These are phyloP conservation scores for Chromoteleia sp. DNA, from an alignment of 2,888 invertebrate species.

Conservation along the genomic window DNA sequence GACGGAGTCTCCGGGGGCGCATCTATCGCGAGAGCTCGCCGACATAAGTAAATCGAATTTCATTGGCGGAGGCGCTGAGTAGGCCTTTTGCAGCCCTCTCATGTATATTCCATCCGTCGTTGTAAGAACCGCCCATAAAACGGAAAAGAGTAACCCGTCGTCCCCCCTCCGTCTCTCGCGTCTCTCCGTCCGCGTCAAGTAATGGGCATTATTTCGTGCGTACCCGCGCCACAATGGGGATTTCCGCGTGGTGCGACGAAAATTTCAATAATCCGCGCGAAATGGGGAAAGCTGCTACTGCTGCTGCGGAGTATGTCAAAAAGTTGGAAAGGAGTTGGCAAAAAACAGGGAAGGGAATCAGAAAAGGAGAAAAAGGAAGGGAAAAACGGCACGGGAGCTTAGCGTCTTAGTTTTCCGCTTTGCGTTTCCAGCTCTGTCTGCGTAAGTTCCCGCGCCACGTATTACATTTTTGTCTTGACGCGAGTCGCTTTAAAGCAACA, in stretches of 20 bases:
- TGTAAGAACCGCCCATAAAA: constrained; percentile 71
- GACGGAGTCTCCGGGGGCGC: constrained; percentile 76
- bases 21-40: constrained; percentile 76
- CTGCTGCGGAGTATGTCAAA: constrained; percentile 27
- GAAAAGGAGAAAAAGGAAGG: constrained; percentile 8
- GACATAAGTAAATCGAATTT: constrained; percentile 74
- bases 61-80: constrained; percentile 70
- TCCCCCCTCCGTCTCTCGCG: too few relatives aligned
- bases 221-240: constrained; percentile 47
- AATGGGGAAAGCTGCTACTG: constrained; percentile 19
- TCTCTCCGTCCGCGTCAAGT: constrained; percentile 41
- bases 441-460: constrained; percentile 41
- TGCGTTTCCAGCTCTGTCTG: constrained; percentile 28
- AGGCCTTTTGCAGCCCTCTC: constrained; percentile 73
- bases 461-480: constrained; percentile 58
- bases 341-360: too few relatives aligned
- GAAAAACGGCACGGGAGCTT: constrained; percentile 18
- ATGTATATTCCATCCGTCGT: constrained; percentile 81
- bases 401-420: constrained; percentile 43
- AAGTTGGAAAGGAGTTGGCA: constrained; percentile 10
- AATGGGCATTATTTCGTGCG: constrained; percentile 62
- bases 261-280: constrained; percentile 74
- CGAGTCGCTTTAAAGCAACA: constrained; percentile 38
- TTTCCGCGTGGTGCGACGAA: constrained; percentile 68
- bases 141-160: constrained; percentile 76